Percentiles rank a stretch among this genome's conserved stretches.
phyloP scores from a whole-genome alignment of 2,888 invertebrate species.

The Carabus problematicus region DNA sequence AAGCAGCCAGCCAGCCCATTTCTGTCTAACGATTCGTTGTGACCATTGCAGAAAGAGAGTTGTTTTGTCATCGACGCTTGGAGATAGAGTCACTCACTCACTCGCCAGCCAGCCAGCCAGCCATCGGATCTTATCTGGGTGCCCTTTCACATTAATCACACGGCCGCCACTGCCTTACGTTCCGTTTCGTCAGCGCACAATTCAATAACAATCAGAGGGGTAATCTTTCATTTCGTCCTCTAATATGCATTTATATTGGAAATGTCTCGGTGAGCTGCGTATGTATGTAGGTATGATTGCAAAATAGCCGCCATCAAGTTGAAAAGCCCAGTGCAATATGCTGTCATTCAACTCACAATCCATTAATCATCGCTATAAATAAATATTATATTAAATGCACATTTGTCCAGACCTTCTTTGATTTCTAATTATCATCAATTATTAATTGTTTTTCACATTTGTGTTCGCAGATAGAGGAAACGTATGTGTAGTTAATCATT shows the following conservation, averaged over 20 bases:
- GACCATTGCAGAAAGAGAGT: background rate
- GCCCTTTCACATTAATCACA: constrained; percentile 9
- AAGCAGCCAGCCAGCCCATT: background rate
- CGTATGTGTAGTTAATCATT: too few species aligned
- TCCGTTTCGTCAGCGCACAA: constrained; percentile 49
- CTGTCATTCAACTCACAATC: background rate
- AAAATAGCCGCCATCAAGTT: background rate
- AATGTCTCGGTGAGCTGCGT: constrained; percentile 47
- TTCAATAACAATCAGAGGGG: constrained; percentile 49
- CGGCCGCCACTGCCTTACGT: constrained; percentile 40
- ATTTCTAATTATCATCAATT: too few species aligned
- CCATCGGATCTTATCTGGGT: background rate
- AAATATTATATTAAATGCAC: background rate
- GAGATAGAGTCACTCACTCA: constrained; percentile 12
- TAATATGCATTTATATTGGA: constrained; percentile 53
- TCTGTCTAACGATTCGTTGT: too few species aligned
- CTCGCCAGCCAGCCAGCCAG: background rate
- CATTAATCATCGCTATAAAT: constrained; percentile 7
- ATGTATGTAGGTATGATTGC: too few species aligned
- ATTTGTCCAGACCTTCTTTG: too few species aligned
- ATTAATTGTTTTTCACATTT: too few species aligned
- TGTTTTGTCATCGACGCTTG: constrained; percentile 16
- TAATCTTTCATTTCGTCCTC: constrained; percentile 50
- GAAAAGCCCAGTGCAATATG: constrained; percentile 8
- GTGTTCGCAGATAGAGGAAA: too few species aligned